phyloP scores from a whole-genome alignment of 2,797 vertebrate genomes.

The Crocodylus rhombifer region DNA sequence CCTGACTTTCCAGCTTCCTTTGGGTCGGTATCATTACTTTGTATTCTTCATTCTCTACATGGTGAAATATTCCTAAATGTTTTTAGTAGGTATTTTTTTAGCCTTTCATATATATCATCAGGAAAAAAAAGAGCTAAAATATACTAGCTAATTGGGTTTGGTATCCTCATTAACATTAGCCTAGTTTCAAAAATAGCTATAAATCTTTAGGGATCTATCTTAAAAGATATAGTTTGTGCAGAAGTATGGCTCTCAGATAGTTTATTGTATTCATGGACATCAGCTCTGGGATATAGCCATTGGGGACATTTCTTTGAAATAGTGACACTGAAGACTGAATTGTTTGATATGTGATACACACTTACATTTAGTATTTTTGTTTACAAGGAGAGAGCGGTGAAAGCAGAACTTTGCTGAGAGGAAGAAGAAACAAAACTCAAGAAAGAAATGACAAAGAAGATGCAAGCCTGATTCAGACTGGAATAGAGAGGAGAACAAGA shows the following conservation, averaged over 20 bases:
- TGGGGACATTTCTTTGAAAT: slow-evolving; percentile 6
- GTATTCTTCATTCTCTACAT: background rate
- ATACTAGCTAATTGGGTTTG: slow-evolving; percentile 67
- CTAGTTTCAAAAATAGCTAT: slow-evolving; percentile 70
- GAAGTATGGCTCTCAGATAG: slow-evolving; percentile 16
- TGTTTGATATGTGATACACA: background rate
- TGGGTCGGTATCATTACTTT: background rate
- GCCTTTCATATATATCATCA: background rate
- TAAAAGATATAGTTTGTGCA: slow-evolving; percentile 41
- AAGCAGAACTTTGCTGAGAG: background rate
- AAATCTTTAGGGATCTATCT: slow-evolving; percentile 38
- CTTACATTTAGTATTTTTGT: background rate
- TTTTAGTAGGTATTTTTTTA: background rate
- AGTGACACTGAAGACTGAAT: background rate
- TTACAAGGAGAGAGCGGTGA: slow-evolving; percentile 44
- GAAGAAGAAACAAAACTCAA: slow-evolving; percentile 38
- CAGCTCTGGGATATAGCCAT: background rate
- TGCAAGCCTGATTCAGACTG: background rate
- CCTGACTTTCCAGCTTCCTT: background rate
- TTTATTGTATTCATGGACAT: slow-evolving; percentile 46
- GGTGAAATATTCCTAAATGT: background rate
- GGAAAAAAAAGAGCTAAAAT: slow-evolving; percentile 31
- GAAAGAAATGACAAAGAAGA: background rate
- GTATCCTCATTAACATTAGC: slow-evolving; percentile 73
- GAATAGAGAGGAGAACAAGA: slow-evolving; percentile 47